phyloP scores from a whole-genome alignment of 2,888 invertebrate genomes.

The Orthosia gracilis region DNA sequence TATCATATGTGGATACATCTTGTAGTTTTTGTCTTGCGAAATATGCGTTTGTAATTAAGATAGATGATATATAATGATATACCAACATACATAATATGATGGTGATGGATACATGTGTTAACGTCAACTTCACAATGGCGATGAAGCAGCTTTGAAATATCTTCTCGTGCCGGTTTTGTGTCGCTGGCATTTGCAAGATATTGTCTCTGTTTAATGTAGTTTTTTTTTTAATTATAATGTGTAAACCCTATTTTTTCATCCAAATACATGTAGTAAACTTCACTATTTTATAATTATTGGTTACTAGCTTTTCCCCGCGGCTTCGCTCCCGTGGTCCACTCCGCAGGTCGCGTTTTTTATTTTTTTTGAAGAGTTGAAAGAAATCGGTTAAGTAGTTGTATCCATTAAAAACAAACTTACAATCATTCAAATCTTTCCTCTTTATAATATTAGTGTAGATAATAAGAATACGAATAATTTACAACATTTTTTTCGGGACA shows the following conservation, averaged over 20 bases:
- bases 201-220: slow-evolving; percentile 24
- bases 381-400: too few relatives aligned
- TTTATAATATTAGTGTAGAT: not conserved
- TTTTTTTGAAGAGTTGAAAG: too few relatives aligned
- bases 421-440: too few relatives aligned
- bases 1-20: slow-evolving; percentile 64
- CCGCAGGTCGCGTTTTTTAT: too few relatives aligned
- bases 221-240: not conserved
- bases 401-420: too few relatives aligned
- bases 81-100: not conserved
- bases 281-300: slow-evolving; percentile 1
- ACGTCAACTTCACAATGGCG: slow-evolving; percentile 42
- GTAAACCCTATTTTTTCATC: slow-evolving; percentile 4
- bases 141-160: slow-evolving; percentile 41
- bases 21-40: slow-evolving; percentile 41
- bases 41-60: slow-evolving; percentile 55
- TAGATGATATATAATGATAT: slow-evolving; percentile 17
- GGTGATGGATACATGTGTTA: slow-evolving; percentile 22
- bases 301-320: too few relatives aligned
- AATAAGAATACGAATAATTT: not conserved
- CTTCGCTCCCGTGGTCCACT: too few relatives aligned
- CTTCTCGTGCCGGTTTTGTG: slow-evolving; percentile 22
- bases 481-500: not conserved
- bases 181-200: slow-evolving; percentile 24
- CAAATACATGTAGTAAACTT: not conserved